A percentile compares a stretch with the other conserved stretches of the same genome.
Conservation (phyloP, 2,888 invertebrate genomes). For the Sarcophaga subvicina region DNA sequence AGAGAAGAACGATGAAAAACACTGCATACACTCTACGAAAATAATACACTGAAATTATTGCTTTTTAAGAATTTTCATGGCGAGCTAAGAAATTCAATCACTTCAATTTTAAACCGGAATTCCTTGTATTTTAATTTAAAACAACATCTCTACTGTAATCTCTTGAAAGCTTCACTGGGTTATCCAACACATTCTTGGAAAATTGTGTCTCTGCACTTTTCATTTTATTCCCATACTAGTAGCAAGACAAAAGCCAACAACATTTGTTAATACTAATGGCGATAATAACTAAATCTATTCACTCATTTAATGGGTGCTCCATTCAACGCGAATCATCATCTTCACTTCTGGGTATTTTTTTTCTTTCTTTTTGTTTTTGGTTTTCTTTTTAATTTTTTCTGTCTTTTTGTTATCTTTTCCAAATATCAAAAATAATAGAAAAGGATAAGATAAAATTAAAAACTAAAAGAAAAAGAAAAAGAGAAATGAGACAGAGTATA, state of each 20-base stretch:
- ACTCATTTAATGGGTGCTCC: conserved; percentile 52
- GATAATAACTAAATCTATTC: conserved; percentile 64
- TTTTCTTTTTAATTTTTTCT: background rate
- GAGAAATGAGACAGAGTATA: conserved; percentile 31
- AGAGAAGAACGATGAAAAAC: too few relatives aligned
- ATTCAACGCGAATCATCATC: conserved; percentile 34
- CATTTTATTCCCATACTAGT: background rate
- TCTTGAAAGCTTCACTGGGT: too few relatives aligned
- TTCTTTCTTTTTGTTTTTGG: background rate
- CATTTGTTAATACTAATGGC: conserved; percentile 65
- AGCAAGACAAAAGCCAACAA: conserved; percentile 45
- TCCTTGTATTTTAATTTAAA: too few relatives aligned
- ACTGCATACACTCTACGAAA: too few relatives aligned
- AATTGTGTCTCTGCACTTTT: background rate
- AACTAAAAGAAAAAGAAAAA: background rate
- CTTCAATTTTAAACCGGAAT: too few relatives aligned
- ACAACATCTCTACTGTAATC: too few relatives aligned
- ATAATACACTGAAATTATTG: too few relatives aligned
- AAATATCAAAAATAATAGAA: conserved; percentile 1
- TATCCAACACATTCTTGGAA: too few relatives aligned
- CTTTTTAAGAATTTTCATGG: too few relatives aligned
- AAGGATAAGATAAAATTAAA: background rate
- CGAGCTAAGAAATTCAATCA: too few relatives aligned
- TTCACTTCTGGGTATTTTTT: background rate
- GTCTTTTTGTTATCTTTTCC: background rate